Base-by-base conservation (phyloP, 2,888 invertebrate genomes). In the Trachelus tabidus region DNA sequence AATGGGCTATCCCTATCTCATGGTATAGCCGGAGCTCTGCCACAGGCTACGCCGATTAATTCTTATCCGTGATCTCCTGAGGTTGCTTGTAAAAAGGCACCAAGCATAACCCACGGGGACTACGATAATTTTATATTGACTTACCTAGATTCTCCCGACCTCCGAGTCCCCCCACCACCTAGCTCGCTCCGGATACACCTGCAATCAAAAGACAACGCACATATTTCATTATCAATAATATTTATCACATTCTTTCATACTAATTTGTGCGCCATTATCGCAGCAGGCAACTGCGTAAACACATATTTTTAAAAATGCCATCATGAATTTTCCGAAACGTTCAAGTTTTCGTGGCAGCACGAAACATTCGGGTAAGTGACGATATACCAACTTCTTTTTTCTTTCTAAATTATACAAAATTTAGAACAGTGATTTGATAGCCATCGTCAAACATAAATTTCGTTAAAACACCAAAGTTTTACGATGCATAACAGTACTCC, bases 81-180 rank as follows among this genome's bases (percentile, higher is more conserved):
- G 69, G 35, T 76, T 76, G 33, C 71, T 69, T 71, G 40, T 76
- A 71, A 35, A 76, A 76, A 30, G 34, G 69, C 30, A 69, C 71
- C 69, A 69, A 69, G 40, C 37, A 69, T 76, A 71, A 68, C 30
- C 35, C 11, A 30, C 34, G 69, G 34, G 31, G 12, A 30, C 40
- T 74, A 74, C 40, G 40, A 23, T 56, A 56, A 56, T 56, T 56
- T 56, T 56, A 56, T 56, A 56, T 56, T 23, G 37, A 68, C 75
- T 86, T 83, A 88, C 88, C 88, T 88, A 88, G 84, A 88, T 87
- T 86, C 84, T 84, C 83, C 85, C 85, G 85, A 83, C 84, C 85
- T 83, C 84, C 84, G 83, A 85, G 84, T 84, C 85, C 84, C 82
- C 86, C 84, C 23, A 83, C 82, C 74, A 75, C 75, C 76, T 34